Evolutionary conservation across 1,140 invertebrate species (phyloP), one percentile per base, ranked within the genome.

Genomic region (Lineus longissimus): DNA sequence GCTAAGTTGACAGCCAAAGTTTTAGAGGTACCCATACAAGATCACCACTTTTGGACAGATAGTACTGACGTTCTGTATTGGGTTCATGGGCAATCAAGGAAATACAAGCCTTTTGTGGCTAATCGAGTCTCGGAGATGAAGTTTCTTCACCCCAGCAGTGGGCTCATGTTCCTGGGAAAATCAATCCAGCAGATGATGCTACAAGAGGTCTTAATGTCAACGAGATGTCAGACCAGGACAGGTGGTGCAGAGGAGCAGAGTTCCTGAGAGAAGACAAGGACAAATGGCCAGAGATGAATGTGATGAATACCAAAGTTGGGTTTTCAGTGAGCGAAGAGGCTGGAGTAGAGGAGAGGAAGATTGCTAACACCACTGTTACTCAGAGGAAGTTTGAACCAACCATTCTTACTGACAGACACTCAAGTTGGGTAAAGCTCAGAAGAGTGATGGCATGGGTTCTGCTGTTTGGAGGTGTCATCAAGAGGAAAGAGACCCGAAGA

Each of bases 11-110:
- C 41, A 6, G 31, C 15, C n/a, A 41, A 59, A 19, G 19, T 33
- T 2, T n/a, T 59, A 31, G 33, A 59, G 19, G 19, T 59, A 6
- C 25, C 25, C 6, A 11, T 22, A 11, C 7, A 2, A 6, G 27
- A 4, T 11, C 19, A 15, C 7, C 2, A 9, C 13, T 47, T 61
- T 19, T 76, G 67, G 59, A 70, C 72, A 1, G 81, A 84, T 69
- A 82, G 79, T 0, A 73, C 61, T 2, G 72, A 82, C 15, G 73
- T 73, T 2, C 59, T 83, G 13, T 41, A 68, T 6, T 83, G 81
- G 80, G 66, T 83, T 1, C 58, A 65, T 25, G 66, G 54, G n/a
- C 23, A 68, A n/a, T 66, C 74, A 2, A 51, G 62, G 19, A 55
- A 60, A 29, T 72, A 73, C 63, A 76, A 82, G 69, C 72, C 69